Evolutionary conservation across 1,140 invertebrate species (phyloP).

Genomic region (Calephelis nemesis): DNA sequence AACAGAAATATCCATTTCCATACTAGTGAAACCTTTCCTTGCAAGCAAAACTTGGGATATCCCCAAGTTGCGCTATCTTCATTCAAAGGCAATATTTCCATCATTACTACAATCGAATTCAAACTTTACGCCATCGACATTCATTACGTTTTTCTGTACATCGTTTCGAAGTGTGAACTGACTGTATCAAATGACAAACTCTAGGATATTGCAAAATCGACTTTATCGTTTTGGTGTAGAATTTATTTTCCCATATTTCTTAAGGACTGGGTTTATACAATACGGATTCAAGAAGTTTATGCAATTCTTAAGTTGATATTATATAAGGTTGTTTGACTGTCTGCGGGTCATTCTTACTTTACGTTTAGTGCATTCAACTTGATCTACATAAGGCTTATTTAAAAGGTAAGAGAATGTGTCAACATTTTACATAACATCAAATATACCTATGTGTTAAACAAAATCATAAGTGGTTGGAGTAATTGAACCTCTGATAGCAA

Average conservation of each 20-base stretch:
- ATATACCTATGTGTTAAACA: too few species aligned
- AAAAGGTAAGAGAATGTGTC: conserved; percentile 13
- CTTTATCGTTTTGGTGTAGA: not conserved
- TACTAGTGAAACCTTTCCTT: conserved; percentile 25
- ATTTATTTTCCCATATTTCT: not conserved
- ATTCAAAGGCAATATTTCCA: conserved; percentile 49
- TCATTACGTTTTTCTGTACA: conserved; percentile 22
- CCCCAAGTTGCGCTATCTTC: conserved; percentile 68
- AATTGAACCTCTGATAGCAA: too few species aligned
- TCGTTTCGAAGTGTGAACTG: not conserved
- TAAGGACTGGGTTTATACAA: conserved; percentile 35
- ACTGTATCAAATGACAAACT: conserved; percentile 14
- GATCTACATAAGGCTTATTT: conserved; percentile 37
- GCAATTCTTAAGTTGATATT: conserved; percentile 76
- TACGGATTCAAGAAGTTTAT: conserved; percentile 65
- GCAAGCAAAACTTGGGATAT: conserved; percentile 55
- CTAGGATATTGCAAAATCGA: conserved; percentile 18
- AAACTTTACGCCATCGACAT: conserved; percentile 30
- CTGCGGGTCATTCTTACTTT: conserved; percentile 54
- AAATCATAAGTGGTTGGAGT: too few species aligned
- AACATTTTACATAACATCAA: too few species aligned
- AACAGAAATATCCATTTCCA: conserved; percentile 40
- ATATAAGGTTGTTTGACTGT: conserved; percentile 66
- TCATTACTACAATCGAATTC: conserved; percentile 34
- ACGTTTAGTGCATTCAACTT: conserved; percentile 64